These are phyloP conservation scores for Acrocephalus scirpaceus DNA, from an alignment of 2,797 vertebrate species.

Conservation along the genomic window DNA sequence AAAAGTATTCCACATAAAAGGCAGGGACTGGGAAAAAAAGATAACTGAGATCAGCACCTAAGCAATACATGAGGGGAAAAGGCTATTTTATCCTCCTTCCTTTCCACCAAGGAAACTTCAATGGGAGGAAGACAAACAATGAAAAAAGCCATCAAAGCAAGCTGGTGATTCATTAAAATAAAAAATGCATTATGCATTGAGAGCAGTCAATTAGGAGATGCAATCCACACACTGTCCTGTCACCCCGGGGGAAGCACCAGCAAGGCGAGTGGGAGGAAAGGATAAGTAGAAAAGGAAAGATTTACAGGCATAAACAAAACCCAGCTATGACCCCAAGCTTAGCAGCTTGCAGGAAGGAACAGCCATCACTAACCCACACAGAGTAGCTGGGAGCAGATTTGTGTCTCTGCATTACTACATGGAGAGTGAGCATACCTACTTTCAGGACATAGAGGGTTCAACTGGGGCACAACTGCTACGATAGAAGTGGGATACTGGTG, in stretches of 20 bases:
- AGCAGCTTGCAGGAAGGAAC: slow-evolving; percentile 1
- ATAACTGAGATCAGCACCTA: slow-evolving; percentile 60
- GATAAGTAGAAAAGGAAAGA: slow-evolving; percentile 41
- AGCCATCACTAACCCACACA: not conserved
- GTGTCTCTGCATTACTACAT: not conserved
- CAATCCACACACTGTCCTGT: slow-evolving; percentile 51
- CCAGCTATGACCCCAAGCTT: slow-evolving; percentile 44
- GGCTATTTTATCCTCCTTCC: slow-evolving; percentile 27
- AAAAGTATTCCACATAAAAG: slow-evolving; percentile 56
- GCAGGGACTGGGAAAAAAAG: slow-evolving; percentile 35
- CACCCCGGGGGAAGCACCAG: slow-evolving; percentile 49
- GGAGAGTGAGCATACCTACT: not conserved
- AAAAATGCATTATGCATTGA: slow-evolving; percentile 71
- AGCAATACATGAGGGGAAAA: slow-evolving; percentile 25
- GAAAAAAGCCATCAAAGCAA: slow-evolving; percentile 64
- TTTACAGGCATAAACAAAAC: slow-evolving; percentile 60
- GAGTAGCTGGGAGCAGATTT: not conserved
- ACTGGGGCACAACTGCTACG: not conserved
- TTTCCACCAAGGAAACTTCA: slow-evolving; percentile 52
- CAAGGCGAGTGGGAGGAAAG: slow-evolving; percentile 52
- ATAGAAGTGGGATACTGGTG: not conserved
- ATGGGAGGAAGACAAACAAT: slow-evolving; percentile 52
- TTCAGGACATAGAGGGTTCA: not conserved
- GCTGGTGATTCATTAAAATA: slow-evolving; percentile 65
- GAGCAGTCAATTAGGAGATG: slow-evolving; percentile 62